A percentile compares a stretch with the other conserved stretches of the same genome.
phyloP scores from a whole-genome alignment of 2,888 invertebrate genomes.

The Aspidapion aeneum region DNA sequence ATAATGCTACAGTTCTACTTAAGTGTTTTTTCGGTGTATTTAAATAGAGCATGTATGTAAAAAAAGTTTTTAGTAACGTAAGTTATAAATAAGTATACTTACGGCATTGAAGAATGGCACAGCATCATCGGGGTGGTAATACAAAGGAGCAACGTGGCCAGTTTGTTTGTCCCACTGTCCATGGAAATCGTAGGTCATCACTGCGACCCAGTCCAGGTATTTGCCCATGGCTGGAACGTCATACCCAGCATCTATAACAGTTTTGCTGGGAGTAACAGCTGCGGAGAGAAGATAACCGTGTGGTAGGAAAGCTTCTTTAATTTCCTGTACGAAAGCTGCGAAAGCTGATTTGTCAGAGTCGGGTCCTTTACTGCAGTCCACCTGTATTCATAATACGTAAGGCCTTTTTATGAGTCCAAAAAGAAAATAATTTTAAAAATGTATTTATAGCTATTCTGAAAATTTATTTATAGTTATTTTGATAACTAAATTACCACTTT shows the following conservation, averaged over 20 bases:
- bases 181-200: constrained; percentile 91
- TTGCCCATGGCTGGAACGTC: constrained; percentile 72
- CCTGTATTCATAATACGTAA: no score
- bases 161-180: constrained; percentile 92
- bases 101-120: constrained; percentile 80
- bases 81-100: no score
- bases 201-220: constrained; percentile 85
- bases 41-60: no score
- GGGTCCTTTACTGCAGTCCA: constrained; percentile 81
- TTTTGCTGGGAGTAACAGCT: constrained; percentile 85
- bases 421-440: no score
- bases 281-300: constrained; percentile 66
- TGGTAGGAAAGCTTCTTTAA: constrained; percentile 53
- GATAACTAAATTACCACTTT: no score
- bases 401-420: no score
- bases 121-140: constrained; percentile 78
- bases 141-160: constrained; percentile 85
- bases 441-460: no score
- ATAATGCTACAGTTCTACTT: no score
- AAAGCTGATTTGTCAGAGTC: constrained; percentile 80
- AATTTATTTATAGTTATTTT: no score
- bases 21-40: no score
- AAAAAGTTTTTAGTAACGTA: no score
- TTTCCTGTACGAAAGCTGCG: constrained; percentile 67
- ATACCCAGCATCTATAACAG: constrained; percentile 81